Evolutionary conservation across 2,113 vertebrate species (phyloP).

Genomic region (Echinops telfairi): DNA sequence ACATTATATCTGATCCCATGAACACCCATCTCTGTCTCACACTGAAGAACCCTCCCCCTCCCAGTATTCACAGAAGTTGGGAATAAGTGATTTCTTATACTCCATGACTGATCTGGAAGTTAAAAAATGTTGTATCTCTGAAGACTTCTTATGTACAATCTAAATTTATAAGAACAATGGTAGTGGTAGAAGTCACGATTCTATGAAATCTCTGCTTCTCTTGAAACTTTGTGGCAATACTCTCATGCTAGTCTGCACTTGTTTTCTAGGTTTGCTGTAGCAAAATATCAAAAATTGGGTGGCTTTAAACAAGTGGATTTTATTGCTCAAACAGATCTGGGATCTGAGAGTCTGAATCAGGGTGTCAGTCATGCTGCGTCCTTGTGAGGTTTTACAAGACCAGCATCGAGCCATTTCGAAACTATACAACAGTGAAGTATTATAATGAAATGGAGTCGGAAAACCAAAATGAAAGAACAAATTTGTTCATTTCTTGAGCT

Average conservation of each 20-base stretch:
- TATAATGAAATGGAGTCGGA: no score
- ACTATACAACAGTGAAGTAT: no score
- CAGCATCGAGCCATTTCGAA: not conserved
- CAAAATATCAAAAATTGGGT: no score
- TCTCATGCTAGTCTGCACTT: no score
- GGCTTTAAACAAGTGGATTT: no score
- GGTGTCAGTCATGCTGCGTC: no score
- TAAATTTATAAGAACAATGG: not conserved
- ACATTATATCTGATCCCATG: not conserved
- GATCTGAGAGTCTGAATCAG: no score
- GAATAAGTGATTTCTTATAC: not conserved
- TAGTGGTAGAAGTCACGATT: fast-evolving
- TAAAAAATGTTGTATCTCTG: not conserved
- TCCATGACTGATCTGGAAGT: not conserved
- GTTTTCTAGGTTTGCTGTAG: no score
- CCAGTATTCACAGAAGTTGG: not conserved
- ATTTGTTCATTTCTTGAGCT: no score
- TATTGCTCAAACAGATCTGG: no score
- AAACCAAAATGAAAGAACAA: no score
- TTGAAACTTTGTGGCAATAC: not conserved
- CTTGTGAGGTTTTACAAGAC: not conserved
- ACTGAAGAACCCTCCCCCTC: no score
- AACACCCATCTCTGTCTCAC: fast-evolving
- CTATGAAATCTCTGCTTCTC: fast-evolving
- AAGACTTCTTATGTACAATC: not conserved